Conservation (phyloP, 37 sponge, comb jelly and placozoan species). For the Tethya wilhelma region DNA sequence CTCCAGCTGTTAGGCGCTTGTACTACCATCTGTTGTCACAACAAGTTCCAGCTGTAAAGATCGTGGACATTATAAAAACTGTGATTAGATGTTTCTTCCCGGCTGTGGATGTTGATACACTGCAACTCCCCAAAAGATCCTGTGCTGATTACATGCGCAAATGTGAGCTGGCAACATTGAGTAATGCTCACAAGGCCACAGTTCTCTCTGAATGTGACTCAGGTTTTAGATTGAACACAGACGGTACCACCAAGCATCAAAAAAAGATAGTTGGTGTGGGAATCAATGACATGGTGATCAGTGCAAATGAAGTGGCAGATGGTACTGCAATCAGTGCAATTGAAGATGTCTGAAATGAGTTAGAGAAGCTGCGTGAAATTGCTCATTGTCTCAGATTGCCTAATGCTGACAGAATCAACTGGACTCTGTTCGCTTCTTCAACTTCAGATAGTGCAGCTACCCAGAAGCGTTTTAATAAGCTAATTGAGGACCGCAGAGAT, state of each 20-base stretch:
- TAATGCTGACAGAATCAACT: too few species aligned
- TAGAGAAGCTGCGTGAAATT: conserved; percentile 33
- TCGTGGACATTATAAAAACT: conserved; percentile 4
- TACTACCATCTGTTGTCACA: conserved; percentile 21
- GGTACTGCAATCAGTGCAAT: too few species aligned
- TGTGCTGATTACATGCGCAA: conserved; percentile 42
- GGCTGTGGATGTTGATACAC: background rate
- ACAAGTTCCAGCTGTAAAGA: conserved; percentile 6
- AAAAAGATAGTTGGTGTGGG: conserved; percentile 25
- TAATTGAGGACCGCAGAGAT: conserved; percentile 11
- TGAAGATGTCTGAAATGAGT: conserved; percentile 33
- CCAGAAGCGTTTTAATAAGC: conserved; percentile 9
- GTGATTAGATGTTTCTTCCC: conserved; percentile 19
- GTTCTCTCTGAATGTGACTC: background rate
- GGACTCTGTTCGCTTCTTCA: too few species aligned
- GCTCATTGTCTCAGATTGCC: conserved; percentile 36
- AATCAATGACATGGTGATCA: conserved; percentile 30
- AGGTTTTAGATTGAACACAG: conserved; percentile 24
- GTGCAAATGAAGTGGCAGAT: conserved; percentile 40
- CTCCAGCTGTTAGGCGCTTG: conserved; percentile 5
- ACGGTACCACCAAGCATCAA: conserved; percentile 38
- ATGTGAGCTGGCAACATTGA: conserved; percentile 30
- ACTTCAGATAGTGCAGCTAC: too few species aligned
- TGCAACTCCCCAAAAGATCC: conserved; percentile 12
- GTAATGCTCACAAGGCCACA: conserved; percentile 30